Conservation (phyloP, 2,888 invertebrate species). For the Lucinisca nassula region DNA sequence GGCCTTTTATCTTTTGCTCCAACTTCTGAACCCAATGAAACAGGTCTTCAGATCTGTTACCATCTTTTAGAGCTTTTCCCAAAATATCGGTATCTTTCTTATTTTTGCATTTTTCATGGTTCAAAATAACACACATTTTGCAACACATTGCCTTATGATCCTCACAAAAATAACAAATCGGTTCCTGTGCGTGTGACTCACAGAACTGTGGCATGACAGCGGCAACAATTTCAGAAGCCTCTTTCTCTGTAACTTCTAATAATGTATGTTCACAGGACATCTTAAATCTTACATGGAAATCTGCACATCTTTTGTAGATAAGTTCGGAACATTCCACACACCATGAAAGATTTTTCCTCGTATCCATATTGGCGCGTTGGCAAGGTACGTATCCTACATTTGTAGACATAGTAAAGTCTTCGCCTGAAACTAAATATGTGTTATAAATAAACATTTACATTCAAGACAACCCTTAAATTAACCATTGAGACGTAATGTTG, state of each 20-base stretch:
- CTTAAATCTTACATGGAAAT: neutral
- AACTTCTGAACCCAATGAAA: neutral
- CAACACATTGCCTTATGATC: neutral
- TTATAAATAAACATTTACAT: too few species aligned
- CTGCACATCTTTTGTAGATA: neutral
- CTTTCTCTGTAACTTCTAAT: neutral
- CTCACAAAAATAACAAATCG: neutral
- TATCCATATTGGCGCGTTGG: neutral
- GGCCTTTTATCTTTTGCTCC: neutral
- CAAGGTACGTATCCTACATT: neutral
- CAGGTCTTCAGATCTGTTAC: neutral
- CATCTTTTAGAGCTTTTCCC: neutral
- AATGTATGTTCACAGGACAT: neutral
- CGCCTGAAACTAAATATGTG: too few species aligned
- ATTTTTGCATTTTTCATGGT: neutral
- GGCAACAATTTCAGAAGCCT: neutral
- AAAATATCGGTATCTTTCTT: neutral
- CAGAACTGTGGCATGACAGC: neutral
- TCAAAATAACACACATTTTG: neutral
- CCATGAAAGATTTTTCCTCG: neutral
- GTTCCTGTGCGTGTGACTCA: neutral
- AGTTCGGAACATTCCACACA: neutral
- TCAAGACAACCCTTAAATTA: too few species aligned
- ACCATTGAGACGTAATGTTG: too few species aligned
- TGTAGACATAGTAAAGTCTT: too few species aligned